Base-by-base conservation (phyloP, 64 coral and sea anemone genomes). In the Montipora efflorescens region DNA sequence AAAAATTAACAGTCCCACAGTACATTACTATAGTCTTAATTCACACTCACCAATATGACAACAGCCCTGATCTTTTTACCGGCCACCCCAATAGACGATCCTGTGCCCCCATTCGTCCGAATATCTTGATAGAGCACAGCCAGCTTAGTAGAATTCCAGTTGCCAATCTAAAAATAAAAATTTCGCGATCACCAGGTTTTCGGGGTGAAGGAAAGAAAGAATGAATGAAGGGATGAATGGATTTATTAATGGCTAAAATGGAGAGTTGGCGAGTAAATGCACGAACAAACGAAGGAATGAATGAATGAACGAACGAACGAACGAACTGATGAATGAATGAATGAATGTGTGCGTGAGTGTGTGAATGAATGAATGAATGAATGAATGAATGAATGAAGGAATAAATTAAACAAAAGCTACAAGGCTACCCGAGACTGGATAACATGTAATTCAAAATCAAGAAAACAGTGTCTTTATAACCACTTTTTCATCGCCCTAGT, bases 51-150 rank as follows among this genome's bases (percentile, higher is more conserved):
- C 62, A 72, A 1, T 50, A 49, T 13, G 12, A 49, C 19, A 12
- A 86, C 82, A 23, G 82, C 47, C 82, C 36, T 86, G 2, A 86
- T 18, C 82, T 86, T 86, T 50, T 64, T 86, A 10, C 82, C 66
- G 1, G 66, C 82, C 1, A 86, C 6, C 11, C 16, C 67, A 48
- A 5, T 46, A 2, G 82, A 86, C 0, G 19, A n/a, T 50, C 28
- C 45, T 19, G 16, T 86, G 1, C 47, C 67, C 64, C 22, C 19
- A 43, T 86, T 86, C 5, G 43, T 45, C 5, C n/a, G 10, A 23
- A 86, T 46, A 46, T 67, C 48, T 51, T 4, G 14, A 50, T 16
- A 72, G 5, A 73, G 47, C 3, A 86, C 82, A 18, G 82, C 82
- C 11, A 67, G 18, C 10, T 86, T 86, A 5, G 82, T 20, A n/a